Base-by-base conservation (phyloP, 2,888 invertebrate genomes). In the Heteromyza rotundicornis region DNA sequence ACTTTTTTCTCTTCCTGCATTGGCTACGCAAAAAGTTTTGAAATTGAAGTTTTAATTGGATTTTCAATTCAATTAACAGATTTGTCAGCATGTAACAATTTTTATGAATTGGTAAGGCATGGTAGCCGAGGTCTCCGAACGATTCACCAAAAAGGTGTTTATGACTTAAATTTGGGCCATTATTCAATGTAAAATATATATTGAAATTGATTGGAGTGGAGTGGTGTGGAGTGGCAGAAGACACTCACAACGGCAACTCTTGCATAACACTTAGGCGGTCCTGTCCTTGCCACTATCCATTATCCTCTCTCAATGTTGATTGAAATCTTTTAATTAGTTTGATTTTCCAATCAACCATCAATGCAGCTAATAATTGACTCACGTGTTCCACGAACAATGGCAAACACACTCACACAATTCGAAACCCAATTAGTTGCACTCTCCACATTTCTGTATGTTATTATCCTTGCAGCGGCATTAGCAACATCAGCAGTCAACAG, bases 11-110 rank as follows among this genome's bases (percentile, higher is more conserved):
- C 24, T n/a, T 52, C 16, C 24, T 24, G 55, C 55, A 36, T 23
- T n/a, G 19, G 20, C 58, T 62, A 64, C 62, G 67, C 64, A 62
- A 47, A 60, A 71, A 67, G 68, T 69, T 76, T 75, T 70, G 60
- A 70, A 74, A 73, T 70, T 73, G 65, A 80, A 79, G 72, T 79
- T 79, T 79, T 80, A 80, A 79, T 79, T 80, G 80, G 77, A 78
- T 80, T 80, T 78, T 72, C 72, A 78, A 79, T 79, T 80, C 76
- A 80, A 80, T 80, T 80, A 78, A 74, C 76, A 72, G 77, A 80
- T 80, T 77, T 76, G 72, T 74, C 75, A 77, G 72, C 70, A 72
- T 73, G 73, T 78, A 67, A 59, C 70, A 70, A 68, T 60, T 76
- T 76, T 75, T 72, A 74, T 75, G 75, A 73, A 17, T 10, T 32